Conservation (phyloP, 2,888 invertebrate genomes). For the Drosophila quinaria region DNA sequence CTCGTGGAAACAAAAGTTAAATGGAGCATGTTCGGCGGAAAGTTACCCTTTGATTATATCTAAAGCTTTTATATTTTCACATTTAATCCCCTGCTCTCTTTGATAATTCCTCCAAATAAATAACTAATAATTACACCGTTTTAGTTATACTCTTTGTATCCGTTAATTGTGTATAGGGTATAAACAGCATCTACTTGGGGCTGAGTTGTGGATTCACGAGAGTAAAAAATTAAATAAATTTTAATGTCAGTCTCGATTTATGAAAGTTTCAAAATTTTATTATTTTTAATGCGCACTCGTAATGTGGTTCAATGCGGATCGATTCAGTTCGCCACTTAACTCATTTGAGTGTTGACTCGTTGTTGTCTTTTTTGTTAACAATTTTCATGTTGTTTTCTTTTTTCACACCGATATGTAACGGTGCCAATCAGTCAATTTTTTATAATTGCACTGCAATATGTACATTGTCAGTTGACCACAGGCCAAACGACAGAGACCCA, state of each 20-base stretch:
- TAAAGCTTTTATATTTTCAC: neutral
- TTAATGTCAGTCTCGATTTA: constrained; percentile 59
- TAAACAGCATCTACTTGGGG: constrained; percentile 7
- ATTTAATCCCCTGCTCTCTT: neutral
- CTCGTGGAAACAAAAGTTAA: constrained; percentile 2
- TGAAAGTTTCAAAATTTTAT: constrained; percentile 72
- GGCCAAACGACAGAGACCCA: constrained; percentile 19
- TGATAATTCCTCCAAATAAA: neutral
- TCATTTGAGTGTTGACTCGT: constrained; percentile 60
- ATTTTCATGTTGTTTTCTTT: constrained; percentile 4
- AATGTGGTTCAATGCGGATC: constrained; percentile 60
- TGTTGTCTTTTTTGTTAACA: constrained; percentile 24
- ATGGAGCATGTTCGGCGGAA: neutral
- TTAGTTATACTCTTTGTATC: neutral
- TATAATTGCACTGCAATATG: constrained; percentile 66
- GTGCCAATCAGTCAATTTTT: constrained; percentile 68
- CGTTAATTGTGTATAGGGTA: constrained; percentile 6
- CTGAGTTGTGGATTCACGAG: neutral
- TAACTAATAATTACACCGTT: too few species aligned
- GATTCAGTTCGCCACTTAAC: constrained; percentile 66
- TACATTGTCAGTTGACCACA: constrained; percentile 59
- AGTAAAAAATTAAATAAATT: constrained; percentile 44
- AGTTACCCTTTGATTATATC: neutral
- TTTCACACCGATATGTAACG: constrained; percentile 29
- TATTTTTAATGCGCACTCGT: constrained; percentile 63